Base-by-base conservation (phyloP, 2,888 invertebrate genomes). In the Idaea dimidiata region DNA sequence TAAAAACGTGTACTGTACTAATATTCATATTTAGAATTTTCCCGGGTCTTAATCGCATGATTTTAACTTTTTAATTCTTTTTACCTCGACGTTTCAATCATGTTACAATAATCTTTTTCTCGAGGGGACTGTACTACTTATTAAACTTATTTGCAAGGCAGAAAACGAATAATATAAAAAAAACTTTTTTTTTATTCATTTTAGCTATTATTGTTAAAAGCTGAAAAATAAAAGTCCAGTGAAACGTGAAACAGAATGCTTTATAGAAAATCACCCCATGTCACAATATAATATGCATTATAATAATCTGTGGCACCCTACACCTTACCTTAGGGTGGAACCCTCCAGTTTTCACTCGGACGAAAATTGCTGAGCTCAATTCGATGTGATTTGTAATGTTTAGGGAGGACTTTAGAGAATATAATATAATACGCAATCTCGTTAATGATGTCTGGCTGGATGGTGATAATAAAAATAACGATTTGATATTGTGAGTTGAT, bases 251-350 rank as follows among this genome's bases (percentile, higher is more conserved):
- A 43, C 43, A 43, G 43, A 43, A 43, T 43, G 14, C 18, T 56
- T 6, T 3, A 56, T 6, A 56, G 18, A 17, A 54, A 54, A 17
- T 14, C 33, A 24, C 32, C 63, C 65, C 66, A 59, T 59, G 69
- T 69, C 68, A 71, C 80, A 75, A 84, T 84, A 76, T 74, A 76
- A 81, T 78, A 74, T 77, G 76, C 82, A 81, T 84, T 84, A 83
- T 73, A 75, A 75, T 82, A 84, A 84, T 83, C 80, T 58, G 32
- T 58, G 62, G 68, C 59, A 58, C 77, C 75, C 70, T 65, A 59
- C 64, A 63, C 66, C 69, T 66, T 57, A 56, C 66, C 63, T 33
- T 53, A 60, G 65, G 72, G 73, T 69, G 59, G 61, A 59, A 58
- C 61, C 59, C 59, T 59, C 56, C 56, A 59, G 66, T 60, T 61